These are phyloP conservation scores for Araneus ventricosus DNA, from an alignment of 1,140 invertebrate genomes.

Conservation along the genomic window DNA sequence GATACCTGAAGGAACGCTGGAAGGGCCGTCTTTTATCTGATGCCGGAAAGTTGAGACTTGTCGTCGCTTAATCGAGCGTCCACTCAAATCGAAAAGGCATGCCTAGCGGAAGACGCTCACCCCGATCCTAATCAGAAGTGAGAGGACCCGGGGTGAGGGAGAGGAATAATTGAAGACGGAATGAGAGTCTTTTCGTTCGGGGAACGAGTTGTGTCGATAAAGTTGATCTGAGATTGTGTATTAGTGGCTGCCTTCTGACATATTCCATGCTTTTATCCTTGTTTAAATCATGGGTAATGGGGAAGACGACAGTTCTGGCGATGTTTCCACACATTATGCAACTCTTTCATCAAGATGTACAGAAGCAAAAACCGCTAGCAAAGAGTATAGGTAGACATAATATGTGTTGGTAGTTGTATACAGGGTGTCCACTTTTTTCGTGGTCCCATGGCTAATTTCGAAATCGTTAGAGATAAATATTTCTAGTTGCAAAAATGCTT, in stretches of 20 bases:
- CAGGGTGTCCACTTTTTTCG: too few species aligned
- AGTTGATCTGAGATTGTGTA: neutral
- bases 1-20: neutral
- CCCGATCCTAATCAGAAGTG: neutral
- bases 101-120: neutral
- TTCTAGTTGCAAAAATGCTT: too few species aligned
- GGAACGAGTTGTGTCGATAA: neutral
- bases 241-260: neutral
- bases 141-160: neutral
- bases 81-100: neutral
- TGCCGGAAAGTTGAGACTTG: neutral
- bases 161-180: neutral
- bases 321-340: too few species aligned
- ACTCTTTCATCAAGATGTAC: too few species aligned
- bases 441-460: too few species aligned
- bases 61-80: conserved; percentile 1
- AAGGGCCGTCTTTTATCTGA: conserved; percentile 7
- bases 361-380: too few species aligned
- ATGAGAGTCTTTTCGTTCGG: neutral
- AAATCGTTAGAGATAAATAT: too few species aligned
- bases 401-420: too few species aligned
- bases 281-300: too few species aligned
- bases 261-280: too few species aligned
- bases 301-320: too few species aligned
- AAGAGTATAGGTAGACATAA: too few species aligned